Percentiles rank a stretch among this genome's conserved stretches.
These are phyloP conservation scores for Etia nguti DNA, from an alignment of 2,113 vertebrate genomes.

Conservation along the genomic window DNA sequence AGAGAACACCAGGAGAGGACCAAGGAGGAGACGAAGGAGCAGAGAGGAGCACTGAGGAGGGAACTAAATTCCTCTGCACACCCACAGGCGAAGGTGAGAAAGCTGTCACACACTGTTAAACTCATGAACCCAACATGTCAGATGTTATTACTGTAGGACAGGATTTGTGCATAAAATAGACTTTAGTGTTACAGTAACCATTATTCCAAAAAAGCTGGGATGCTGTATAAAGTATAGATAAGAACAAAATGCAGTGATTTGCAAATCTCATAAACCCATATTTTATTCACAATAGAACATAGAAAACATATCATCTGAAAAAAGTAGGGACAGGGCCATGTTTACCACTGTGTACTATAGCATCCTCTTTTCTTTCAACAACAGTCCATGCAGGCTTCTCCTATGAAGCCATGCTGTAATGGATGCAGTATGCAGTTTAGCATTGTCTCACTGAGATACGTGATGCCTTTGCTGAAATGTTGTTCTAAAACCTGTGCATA, in stretches of 20 bases:
- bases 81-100: constrained; percentile 80
- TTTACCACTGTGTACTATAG: neutral
- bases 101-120: neutral
- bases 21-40: constrained; percentile 75
- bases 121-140: neutral
- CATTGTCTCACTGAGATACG: neutral
- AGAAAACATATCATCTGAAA: neutral
- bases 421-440: neutral
- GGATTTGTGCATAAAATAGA: neutral
- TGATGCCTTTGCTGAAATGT: neutral
- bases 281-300: neutral
- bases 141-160: neutral
- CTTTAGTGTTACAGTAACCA: neutral
- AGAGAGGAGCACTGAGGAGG: constrained; percentile 82
- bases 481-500: neutral
- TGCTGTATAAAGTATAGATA: neutral
- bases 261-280: neutral
- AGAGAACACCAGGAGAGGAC: constrained; percentile 80
- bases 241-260: neutral
- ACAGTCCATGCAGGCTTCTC: neutral
- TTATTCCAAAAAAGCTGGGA: neutral
- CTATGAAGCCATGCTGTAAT: neutral
- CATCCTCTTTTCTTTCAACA: neutral
- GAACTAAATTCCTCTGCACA: constrained; percentile 86
- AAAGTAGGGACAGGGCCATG: neutral